These are phyloP conservation scores for Tigriopus japonicus DNA, from an alignment of 1,140 invertebrate species.

Conservation along the genomic window DNA sequence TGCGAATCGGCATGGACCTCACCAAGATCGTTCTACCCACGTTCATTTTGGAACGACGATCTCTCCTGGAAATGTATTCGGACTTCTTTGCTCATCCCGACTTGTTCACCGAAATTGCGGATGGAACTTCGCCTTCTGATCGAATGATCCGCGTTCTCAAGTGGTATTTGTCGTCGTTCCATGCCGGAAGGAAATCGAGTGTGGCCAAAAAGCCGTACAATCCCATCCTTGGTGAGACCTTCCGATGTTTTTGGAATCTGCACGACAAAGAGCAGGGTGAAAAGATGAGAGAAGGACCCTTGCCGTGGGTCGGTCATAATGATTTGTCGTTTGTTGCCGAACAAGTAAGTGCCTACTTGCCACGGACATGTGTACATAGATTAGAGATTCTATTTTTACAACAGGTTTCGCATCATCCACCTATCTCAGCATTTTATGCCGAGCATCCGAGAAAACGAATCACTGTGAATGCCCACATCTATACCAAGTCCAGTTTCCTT, in stretches of 20 bases:
- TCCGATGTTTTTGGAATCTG: constrained; percentile 32
- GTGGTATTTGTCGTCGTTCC: constrained; percentile 93
- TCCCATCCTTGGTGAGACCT: constrained; percentile 84
- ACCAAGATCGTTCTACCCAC: constrained; percentile 86
- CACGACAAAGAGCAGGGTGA: background rate
- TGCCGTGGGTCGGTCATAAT: constrained; percentile 56
- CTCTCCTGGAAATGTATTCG: constrained; percentile 89
- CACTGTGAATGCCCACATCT: constrained; percentile 79
- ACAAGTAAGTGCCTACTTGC: constrained; percentile 32
- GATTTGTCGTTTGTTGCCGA: constrained; percentile 83
- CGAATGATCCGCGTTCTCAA: constrained; percentile 50
- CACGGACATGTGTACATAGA: no score
- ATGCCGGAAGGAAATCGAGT: constrained; percentile 79
- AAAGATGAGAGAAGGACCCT: constrained; percentile 26
- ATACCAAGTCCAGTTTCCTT: constrained; percentile 94
- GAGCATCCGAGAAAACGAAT: constrained; percentile 78
- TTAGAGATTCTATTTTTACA: no score
- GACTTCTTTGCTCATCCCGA: constrained; percentile 97
- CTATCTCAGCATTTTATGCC: constrained; percentile 94
- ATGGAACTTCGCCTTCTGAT: constrained; percentile 57
- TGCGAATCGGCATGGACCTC: constrained; percentile 92
- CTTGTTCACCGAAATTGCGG: constrained; percentile 74
- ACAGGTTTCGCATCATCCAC: constrained; percentile 88
- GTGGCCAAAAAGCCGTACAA: constrained; percentile 97
- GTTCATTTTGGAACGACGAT: constrained; percentile 74